Evolutionary conservation across 2,113 vertebrate species (phyloP).

Genomic region (Okapia johnstoni): DNA sequence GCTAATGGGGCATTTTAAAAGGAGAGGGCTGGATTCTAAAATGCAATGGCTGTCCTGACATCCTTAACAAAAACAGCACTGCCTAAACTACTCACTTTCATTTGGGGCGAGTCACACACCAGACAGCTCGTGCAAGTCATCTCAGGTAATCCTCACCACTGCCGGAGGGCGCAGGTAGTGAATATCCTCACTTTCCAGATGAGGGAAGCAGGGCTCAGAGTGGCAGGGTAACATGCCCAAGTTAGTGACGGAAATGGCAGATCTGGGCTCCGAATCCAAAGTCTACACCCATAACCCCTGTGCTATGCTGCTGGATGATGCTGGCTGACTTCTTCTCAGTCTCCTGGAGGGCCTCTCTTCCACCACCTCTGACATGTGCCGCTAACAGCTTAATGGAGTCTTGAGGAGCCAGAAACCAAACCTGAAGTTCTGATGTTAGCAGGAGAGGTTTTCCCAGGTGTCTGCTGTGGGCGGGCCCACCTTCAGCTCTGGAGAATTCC

Average conservation of each 20-base stretch:
- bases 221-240: background rate
- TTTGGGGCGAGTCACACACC: background rate
- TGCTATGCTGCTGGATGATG: background rate
- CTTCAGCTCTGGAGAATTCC: background rate
- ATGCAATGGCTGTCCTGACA: background rate
- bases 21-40: background rate
- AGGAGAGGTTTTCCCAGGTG: background rate
- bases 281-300: background rate
- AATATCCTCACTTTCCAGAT: constrained; percentile 28
- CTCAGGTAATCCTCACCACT: background rate
- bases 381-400: background rate
- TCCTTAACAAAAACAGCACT: background rate
- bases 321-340: background rate
- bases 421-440: background rate
- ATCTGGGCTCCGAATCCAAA: background rate
- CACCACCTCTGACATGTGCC: background rate
- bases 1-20: background rate
- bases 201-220: background rate
- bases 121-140: background rate
- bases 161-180: background rate
- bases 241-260: background rate
- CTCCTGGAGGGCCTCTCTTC: background rate
- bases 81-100: background rate
- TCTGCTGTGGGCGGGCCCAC: background rate
- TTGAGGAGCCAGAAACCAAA: background rate